phyloP scores from a whole-genome alignment of 2,113 vertebrate genomes.

The Sciurus niger region DNA sequence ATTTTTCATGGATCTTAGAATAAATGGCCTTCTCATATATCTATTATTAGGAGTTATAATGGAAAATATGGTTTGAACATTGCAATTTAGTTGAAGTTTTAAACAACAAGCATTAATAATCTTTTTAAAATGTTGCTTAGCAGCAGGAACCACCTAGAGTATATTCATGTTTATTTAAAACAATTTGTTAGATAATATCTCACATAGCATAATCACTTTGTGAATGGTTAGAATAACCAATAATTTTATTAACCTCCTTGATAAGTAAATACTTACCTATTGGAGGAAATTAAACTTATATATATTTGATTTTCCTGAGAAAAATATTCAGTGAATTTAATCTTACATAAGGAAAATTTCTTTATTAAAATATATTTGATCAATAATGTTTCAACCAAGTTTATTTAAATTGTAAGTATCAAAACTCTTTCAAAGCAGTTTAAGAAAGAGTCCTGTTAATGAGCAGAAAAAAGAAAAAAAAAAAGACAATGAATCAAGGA shows the following conservation, averaged over 20 bases:
- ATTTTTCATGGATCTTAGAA: background rate
- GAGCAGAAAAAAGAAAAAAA: too few relatives aligned
- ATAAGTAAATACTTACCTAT: conserved; percentile 37
- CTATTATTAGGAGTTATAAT: background rate
- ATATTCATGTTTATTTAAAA: background rate
- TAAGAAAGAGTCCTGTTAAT: background rate
- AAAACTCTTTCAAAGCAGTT: background rate
- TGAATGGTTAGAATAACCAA: conserved; percentile 29
- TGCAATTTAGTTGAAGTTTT: background rate
- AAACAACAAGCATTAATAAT: background rate
- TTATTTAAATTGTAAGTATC: conserved; percentile 27
- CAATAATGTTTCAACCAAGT: background rate
- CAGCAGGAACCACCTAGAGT: background rate
- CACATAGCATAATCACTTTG: background rate
- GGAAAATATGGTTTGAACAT: background rate
- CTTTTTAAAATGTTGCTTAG: background rate
- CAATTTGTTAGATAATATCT: conserved; percentile 1
- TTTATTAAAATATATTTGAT: conserved; percentile 34
- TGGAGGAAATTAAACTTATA: background rate
- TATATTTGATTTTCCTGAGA: conserved; percentile 32
- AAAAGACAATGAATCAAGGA: too few relatives aligned
- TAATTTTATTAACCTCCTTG: conserved; percentile 8
- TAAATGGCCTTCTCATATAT: background rate
- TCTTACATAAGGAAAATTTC: background rate
- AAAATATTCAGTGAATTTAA: conserved; percentile 1